These are phyloP conservation scores for Oryzias sinensis DNA, from an alignment of 2,797 vertebrate genomes.

Conservation along the genomic window DNA sequence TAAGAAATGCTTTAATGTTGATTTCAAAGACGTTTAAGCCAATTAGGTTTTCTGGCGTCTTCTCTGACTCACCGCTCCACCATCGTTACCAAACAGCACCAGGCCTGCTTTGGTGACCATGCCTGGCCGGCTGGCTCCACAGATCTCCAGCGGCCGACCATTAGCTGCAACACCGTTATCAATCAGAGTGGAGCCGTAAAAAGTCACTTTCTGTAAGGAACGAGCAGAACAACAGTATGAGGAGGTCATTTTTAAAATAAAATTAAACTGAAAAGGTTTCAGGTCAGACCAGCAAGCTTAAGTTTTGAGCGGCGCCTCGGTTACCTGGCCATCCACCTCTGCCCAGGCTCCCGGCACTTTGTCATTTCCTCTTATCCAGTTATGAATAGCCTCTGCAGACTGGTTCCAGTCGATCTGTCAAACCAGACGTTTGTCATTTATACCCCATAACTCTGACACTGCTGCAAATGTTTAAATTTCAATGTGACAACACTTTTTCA, in stretches of 20 bases:
- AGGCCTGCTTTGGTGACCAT: slow-evolving; percentile 82
- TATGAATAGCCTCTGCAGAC: slow-evolving; percentile 83
- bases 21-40: not conserved
- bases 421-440: not conserved
- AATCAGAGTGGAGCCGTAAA: slow-evolving; percentile 83
- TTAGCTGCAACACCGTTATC: slow-evolving; percentile 46
- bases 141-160: slow-evolving; percentile 80
- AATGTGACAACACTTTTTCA: too few species aligned
- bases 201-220: slow-evolving; percentile 78
- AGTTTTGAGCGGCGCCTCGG: not conserved
- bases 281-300: too few species aligned
- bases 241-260: not conserved
- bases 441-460: not conserved
- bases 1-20: not conserved
- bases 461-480: too few species aligned
- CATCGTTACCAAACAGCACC: slow-evolving; percentile 84
- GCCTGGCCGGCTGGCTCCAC: slow-evolving; percentile 74
- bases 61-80: slow-evolving; percentile 70
- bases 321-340: slow-evolving; percentile 83
- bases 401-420: slow-evolving; percentile 87
- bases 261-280: not conserved
- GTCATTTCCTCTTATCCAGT: slow-evolving; percentile 91
- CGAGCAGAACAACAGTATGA: not conserved
- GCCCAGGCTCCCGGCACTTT: slow-evolving; percentile 90
- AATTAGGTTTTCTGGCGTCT: not conserved